Conservation (phyloP, 2,888 invertebrate species). For the Parnassius orleans region DNA sequence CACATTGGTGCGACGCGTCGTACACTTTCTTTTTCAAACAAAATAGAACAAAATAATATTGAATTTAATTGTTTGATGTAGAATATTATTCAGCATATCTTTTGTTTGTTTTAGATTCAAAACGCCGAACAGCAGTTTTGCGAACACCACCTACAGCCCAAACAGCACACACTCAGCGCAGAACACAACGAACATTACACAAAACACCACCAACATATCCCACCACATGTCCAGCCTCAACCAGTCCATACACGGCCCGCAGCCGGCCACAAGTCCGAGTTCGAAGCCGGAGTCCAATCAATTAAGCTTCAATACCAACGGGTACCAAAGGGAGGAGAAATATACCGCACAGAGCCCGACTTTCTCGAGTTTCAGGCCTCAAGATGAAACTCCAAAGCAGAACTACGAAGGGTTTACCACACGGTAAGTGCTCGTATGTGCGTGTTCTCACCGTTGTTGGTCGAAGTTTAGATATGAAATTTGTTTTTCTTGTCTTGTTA, state of each 20-base stretch:
- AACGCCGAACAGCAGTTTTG: conserved; percentile 66
- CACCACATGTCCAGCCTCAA: conserved; percentile 55
- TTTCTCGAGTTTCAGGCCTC: conserved; percentile 69
- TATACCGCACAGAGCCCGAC: conserved; percentile 62
- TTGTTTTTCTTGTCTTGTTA: neutral
- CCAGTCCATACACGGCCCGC: conserved; percentile 48
- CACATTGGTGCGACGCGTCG: too few species aligned
- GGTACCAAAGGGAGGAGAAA: conserved; percentile 53
- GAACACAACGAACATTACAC: conserved; percentile 40
- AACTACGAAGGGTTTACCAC: conserved; percentile 85
- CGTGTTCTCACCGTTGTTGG: conserved; percentile 7
- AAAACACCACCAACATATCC: conserved; percentile 42
- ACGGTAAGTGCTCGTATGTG: conserved; percentile 70
- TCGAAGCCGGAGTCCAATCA: conserved; percentile 23
- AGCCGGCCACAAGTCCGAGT: conserved; percentile 32
- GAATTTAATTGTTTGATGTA: neutral
- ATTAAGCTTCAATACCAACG: conserved; percentile 28
- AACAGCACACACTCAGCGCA: conserved; percentile 64
- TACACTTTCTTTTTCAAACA: too few species aligned
- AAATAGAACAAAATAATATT: neutral
- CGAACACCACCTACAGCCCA: conserved; percentile 70
- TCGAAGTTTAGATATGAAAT: conserved; percentile 27
- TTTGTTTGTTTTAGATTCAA: conserved; percentile 53
- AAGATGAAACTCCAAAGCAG: conserved; percentile 65
- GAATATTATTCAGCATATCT: neutral